These are phyloP conservation scores for Dexiosoma caninum DNA, from an alignment of 2,888 invertebrate species.

Conservation along the genomic window DNA sequence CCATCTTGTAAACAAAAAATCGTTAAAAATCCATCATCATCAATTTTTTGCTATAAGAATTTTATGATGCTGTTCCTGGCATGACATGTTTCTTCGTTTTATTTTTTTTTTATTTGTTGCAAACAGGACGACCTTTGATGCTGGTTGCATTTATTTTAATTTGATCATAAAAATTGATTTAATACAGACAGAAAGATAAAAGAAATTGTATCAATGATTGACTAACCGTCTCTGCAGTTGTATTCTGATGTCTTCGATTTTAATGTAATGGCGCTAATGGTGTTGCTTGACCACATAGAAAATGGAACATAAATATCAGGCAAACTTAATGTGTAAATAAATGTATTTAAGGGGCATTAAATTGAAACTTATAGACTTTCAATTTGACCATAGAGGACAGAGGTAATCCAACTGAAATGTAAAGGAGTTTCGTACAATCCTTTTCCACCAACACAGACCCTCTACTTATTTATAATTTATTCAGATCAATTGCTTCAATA, in stretches of 20 bases:
- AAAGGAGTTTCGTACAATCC: background rate
- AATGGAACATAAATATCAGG: background rate
- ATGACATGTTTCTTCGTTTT: background rate
- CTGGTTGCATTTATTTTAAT: constrained; percentile 46
- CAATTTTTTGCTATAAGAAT: constrained; percentile 50
- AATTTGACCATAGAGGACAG: background rate
- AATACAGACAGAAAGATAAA: constrained; percentile 61
- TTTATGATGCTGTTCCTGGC: background rate
- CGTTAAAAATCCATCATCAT: constrained; percentile 65
- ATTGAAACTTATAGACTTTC: constrained; percentile 9
- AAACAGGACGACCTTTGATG: constrained; percentile 31
- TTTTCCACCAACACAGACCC: background rate
- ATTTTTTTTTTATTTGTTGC: background rate
- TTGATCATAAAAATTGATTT: constrained; percentile 63
- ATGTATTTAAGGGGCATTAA: constrained; percentile 45
- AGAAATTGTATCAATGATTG: constrained; percentile 47
- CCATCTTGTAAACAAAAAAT: constrained; percentile 51
- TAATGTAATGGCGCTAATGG: constrained; percentile 43
- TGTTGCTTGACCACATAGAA: background rate
- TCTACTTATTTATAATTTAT: constrained; percentile 17
- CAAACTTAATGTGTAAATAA: constrained; percentile 16
- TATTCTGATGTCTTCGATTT: constrained; percentile 39
- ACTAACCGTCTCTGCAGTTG: constrained; percentile 1
- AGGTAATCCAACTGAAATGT: background rate
- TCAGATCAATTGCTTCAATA: constrained; percentile 37